Base-by-base conservation (phyloP, 2,888 invertebrate genomes). In the Epirrita christyi region DNA sequence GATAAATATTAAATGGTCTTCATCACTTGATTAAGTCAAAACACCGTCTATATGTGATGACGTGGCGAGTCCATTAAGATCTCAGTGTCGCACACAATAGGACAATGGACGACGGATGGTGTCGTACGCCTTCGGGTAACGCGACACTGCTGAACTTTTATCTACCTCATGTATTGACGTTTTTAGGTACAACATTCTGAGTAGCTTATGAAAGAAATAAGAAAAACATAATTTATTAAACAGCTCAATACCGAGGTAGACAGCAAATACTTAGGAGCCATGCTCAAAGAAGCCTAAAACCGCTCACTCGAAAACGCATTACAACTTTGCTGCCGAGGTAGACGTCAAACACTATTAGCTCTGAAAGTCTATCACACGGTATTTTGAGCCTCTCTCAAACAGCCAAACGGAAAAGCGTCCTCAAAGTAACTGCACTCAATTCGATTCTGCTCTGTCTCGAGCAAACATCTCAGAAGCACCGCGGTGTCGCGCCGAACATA, bases 31-130 rank as follows among this genome's bases (percentile, higher is more conserved):
- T 13, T 48, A 42, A 38, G 10, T 27, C 10, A 50, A n/a, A 47
- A 41, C 54, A 45, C 21, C 42, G 44, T 43, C 40, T 7, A 51
- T 61, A 59, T 61, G 62, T 50, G 48, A 54, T 59, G 69, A 72
- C 67, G 70, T 64, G 68, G 68, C 72, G 68, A 76, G 79, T 86
- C 90, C 90, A 91, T 91, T 91, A 91, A 79, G 83, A 78, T 83
- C 85, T 89, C 87, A 83, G 77, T 85, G 79, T 84, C 86, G 79
- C 80, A 81, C 68, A 82, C 83, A 85, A 80, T 76, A 63, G 77
- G 69, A 88, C 85, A 87, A 86, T 80, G 75, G 81, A 67, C 66
- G 75, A 68, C 76, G 66, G 76, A 72, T 76, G 71, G 66, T 75
- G 72, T 77, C 69, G 64, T 72, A 66, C 73, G 71, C 72, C 76